phyloP scores from a whole-genome alignment of 2,888 invertebrate species.

The Prenolepis imparis region DNA sequence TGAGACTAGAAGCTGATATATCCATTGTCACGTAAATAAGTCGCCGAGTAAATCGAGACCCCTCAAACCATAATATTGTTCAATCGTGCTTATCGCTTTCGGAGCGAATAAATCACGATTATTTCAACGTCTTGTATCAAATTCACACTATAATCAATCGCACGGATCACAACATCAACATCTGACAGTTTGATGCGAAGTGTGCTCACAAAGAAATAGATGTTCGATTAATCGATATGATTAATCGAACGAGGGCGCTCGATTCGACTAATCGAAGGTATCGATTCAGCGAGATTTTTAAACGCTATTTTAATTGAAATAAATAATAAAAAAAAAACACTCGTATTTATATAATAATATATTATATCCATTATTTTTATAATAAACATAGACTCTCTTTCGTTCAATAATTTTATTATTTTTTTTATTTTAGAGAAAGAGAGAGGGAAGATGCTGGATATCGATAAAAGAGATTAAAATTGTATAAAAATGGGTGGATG shows the following conservation, averaged over 20 bases:
- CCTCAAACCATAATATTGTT: not conserved
- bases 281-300: not conserved
- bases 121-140: not conserved
- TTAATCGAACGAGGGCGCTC: not conserved
- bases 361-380: not conserved
- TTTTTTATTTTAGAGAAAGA: not conserved
- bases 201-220: not conserved
- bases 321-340: not conserved
- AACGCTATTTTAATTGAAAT: not conserved
- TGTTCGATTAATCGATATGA: slow-evolving; percentile 7
- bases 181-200: not conserved
- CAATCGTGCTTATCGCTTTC: no score
- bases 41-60: not conserved
- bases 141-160: not conserved
- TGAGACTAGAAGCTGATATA: slow-evolving; percentile 79
- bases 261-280: not conserved
- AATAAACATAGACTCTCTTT: not conserved
- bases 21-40: slow-evolving; percentile 70
- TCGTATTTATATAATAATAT: not conserved
- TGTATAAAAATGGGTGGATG: no score
- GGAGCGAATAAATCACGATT: not conserved
- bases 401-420: not conserved
- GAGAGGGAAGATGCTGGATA: no score
- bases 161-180: slow-evolving; percentile 2
- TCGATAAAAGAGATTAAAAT: no score